Conservation (phyloP, 2,888 invertebrate genomes). For the Callyntrura guangdongensis region DNA sequence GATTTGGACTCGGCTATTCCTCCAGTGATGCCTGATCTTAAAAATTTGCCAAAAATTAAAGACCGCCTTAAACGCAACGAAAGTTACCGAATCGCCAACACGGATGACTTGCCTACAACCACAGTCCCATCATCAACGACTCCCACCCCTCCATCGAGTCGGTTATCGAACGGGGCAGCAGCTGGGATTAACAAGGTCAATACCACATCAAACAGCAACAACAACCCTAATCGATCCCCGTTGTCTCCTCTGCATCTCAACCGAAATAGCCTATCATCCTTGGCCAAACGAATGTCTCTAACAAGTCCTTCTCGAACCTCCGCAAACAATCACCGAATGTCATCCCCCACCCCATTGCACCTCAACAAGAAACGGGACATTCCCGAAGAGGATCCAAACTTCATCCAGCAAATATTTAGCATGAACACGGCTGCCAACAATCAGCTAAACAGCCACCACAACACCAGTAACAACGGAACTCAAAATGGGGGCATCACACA, state of each 20-base stretch:
- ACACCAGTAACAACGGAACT: conserved; percentile 5
- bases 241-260: conserved; percentile 66
- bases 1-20: conserved; percentile 84
- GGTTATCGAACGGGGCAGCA: conserved; percentile 9
- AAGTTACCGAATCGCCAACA: conserved; percentile 84
- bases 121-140: not conserved
- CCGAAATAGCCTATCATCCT: conserved; percentile 57
- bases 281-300: conserved; percentile 57
- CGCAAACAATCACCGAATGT: conserved; percentile 7
- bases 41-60: conserved; percentile 84
- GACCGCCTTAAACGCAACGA: conserved; percentile 84
- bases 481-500: conserved; percentile 1
- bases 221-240: conserved; percentile 52
- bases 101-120: conserved; percentile 73
- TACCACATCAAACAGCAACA: not conserved
- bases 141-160: not conserved
- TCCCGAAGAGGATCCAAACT: conserved; percentile 84
- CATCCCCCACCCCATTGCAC: conserved; percentile 68
- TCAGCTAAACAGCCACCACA: conserved; percentile 25
- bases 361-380: conserved; percentile 84
- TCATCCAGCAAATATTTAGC: conserved; percentile 83
- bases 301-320: conserved; percentile 23
- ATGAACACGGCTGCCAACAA: conserved; percentile 80
- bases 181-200: too few species aligned
- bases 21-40: conserved; percentile 84